phyloP scores from a whole-genome alignment of 2,888 invertebrate species.

The Rhagonycha lutea region DNA sequence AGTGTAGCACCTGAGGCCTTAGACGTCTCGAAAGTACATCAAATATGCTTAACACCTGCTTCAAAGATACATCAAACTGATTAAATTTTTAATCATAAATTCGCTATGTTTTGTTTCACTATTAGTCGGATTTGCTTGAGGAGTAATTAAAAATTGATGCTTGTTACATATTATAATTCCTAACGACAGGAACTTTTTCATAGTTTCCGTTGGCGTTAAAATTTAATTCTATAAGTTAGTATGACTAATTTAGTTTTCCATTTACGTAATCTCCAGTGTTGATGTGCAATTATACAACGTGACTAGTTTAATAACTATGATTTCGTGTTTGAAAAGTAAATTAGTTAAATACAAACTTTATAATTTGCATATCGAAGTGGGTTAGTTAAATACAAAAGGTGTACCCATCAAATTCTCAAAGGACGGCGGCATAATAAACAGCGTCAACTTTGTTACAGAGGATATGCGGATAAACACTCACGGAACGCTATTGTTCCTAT shows the following conservation, averaged over 20 bases:
- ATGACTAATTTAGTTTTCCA: neutral
- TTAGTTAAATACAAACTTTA: neutral
- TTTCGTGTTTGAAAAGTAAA: slow-evolving; percentile 3
- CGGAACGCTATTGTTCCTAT: slow-evolving; percentile 23
- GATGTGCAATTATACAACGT: neutral
- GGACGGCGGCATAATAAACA: slow-evolving; percentile 13
- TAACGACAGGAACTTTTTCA: neutral
- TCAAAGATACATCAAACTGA: neutral
- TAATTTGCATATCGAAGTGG: slow-evolving; percentile 17
- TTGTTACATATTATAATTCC: neutral
- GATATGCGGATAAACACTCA: slow-evolving; percentile 26
- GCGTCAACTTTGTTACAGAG: slow-evolving; percentile 19
- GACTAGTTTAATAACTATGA: slow-evolving; percentile 3
- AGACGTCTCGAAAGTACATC: neutral
- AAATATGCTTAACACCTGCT: neutral
- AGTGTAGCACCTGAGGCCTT: neutral
- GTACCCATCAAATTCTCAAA: slow-evolving; percentile 17
- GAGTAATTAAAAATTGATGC: neutral
- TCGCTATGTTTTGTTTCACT: neutral
- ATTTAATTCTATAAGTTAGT: neutral
- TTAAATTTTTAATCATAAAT: neutral
- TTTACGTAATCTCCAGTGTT: neutral
- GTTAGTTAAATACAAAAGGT: slow-evolving; percentile 19
- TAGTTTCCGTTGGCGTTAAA: neutral
- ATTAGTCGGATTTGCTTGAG: neutral